These are phyloP conservation scores for Nothoprocta pentlandii DNA, from an alignment of 2,113 vertebrate species.

Conservation along the genomic window DNA sequence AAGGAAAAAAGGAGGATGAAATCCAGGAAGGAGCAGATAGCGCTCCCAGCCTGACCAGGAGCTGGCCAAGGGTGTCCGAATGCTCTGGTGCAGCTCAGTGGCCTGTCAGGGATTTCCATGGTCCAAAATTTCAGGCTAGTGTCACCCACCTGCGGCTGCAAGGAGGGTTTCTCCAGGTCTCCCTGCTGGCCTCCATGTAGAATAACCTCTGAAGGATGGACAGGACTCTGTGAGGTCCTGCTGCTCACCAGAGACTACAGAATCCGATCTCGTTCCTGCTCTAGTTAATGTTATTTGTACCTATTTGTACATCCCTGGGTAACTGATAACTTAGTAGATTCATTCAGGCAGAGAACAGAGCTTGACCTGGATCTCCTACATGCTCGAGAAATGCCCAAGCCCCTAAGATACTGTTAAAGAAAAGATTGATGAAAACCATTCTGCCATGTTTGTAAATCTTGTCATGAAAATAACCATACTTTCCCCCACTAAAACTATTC, in stretches of 20 bases:
- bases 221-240: not conserved
- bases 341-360: not conserved
- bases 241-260: not conserved
- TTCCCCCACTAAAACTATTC: not conserved
- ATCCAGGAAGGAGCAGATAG: not conserved
- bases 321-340: not conserved
- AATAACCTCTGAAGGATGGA: not conserved
- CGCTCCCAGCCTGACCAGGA: not conserved
- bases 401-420: not conserved
- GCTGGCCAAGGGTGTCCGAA: not conserved
- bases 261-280: slow-evolving; percentile 19
- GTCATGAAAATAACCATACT: not conserved
- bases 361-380: not conserved
- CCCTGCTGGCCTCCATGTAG: not conserved
- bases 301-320: not conserved
- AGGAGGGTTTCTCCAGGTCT: not conserved
- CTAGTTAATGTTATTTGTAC: slow-evolving; percentile 24
- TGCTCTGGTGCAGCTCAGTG: not conserved
- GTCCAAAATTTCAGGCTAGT: not conserved
- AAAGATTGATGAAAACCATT: not conserved
- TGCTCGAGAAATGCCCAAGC: not conserved
- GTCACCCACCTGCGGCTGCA: not conserved
- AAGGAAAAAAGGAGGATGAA: too few relatives aligned
- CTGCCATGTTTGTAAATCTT: not conserved
- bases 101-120: not conserved